A percentile compares a stretch with the other conserved stretches of the same genome.
Evolutionary conservation across 2,113 vertebrate species (phyloP).

Genomic region (Cryptomyrus ogoouensis): DNA sequence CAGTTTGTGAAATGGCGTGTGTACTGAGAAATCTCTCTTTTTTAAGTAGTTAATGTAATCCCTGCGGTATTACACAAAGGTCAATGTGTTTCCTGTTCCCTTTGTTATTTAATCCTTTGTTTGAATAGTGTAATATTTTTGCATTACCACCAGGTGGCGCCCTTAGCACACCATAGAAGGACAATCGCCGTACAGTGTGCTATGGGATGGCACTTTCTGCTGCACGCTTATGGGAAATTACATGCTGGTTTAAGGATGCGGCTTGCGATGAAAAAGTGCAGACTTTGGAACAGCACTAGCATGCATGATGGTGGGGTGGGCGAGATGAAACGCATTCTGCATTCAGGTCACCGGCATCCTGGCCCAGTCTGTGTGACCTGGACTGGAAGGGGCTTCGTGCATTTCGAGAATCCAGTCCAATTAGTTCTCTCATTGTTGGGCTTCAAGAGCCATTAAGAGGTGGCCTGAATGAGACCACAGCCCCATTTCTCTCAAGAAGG

Average conservation of each 20-base stretch:
- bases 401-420: not conserved
- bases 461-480: not conserved
- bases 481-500: not conserved
- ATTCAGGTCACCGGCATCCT: not conserved
- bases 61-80: not conserved
- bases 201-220: not conserved
- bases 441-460: not conserved
- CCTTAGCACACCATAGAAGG: not conserved
- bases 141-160: not conserved
- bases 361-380: not conserved
- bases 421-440: not conserved
- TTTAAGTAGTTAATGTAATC: not conserved
- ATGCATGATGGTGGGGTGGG: not conserved
- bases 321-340: not conserved
- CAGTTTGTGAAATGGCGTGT: not conserved
- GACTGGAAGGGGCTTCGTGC: not conserved
- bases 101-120: slow-evolving; percentile 4
- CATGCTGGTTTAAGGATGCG: not conserved
- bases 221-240: not conserved
- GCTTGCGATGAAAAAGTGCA: not conserved
- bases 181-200: not conserved
- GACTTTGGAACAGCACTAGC: not conserved
- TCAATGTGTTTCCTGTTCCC: not conserved
- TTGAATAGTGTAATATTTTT: not conserved
- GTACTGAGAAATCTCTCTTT: not conserved